A percentile compares a stretch with the other conserved stretches of the same genome.
phyloP scores from a whole-genome alignment of 2,797 vertebrate species.

The Octomys mimax region DNA sequence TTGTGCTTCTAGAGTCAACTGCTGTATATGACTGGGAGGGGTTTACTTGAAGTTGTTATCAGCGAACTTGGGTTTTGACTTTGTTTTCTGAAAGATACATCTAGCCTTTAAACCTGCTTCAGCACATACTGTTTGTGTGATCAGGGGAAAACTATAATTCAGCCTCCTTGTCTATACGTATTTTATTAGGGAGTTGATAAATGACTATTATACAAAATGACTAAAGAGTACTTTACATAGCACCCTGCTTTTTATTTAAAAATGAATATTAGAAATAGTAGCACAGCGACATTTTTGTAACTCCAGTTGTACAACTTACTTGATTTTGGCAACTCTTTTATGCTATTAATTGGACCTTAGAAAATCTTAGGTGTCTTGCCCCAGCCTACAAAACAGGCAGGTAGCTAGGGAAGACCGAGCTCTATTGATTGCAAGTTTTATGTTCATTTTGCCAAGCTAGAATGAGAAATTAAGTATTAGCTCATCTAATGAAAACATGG shows the following conservation, averaged over 20 bases:
- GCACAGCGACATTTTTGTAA: background rate
- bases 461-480: background rate
- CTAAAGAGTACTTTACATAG: background rate
- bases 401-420: background rate
- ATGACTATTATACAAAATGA: conserved; percentile 25
- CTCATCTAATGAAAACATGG: background rate
- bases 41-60: conserved; percentile 6
- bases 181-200: background rate
- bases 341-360: background rate
- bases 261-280: conserved; percentile 30
- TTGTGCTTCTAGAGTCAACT: background rate
- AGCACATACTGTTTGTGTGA: background rate
- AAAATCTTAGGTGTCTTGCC: background rate
- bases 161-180: background rate
- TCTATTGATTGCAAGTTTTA: background rate
- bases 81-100: background rate
- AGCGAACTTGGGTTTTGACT: background rate
- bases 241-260: background rate
- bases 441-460: background rate
- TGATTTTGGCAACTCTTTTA: conserved; percentile 24
- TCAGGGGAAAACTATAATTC: background rate
- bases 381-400: background rate
- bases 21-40: background rate
- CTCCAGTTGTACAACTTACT: conserved; percentile 33
- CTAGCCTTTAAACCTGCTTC: background rate